A percentile compares a stretch with the other conserved stretches of the same genome.
These are phyloP conservation scores for Simalia tracyae DNA, from an alignment of 2,797 vertebrate genomes.

Conservation along the genomic window DNA sequence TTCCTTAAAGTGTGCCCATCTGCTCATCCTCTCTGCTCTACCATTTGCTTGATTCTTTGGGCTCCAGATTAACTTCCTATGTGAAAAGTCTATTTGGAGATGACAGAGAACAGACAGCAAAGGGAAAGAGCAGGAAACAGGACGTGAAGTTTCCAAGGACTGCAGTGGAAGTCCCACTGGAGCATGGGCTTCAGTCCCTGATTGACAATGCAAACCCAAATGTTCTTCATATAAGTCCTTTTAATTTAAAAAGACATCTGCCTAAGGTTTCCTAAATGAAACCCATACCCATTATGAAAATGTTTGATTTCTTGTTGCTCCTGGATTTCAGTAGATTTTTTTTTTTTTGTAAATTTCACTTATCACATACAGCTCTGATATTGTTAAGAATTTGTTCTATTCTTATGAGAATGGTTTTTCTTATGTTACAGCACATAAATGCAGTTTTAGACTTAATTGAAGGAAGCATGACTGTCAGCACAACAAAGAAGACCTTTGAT, in stretches of 20 bases:
- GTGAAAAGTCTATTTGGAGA: background rate
- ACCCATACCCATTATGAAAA: background rate
- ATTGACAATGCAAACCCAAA: background rate
- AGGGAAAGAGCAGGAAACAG: background rate
- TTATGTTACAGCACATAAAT: constrained; percentile 79
- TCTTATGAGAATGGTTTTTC: background rate
- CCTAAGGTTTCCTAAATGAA: background rate
- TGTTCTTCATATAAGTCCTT: background rate
- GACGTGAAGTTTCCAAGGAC: background rate
- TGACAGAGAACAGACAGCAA: background rate
- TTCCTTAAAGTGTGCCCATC: background rate
- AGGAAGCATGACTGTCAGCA: constrained; percentile 91
- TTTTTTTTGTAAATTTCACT: background rate
- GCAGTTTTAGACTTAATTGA: constrained; percentile 91
- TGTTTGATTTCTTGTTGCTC: background rate
- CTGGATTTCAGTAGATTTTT: background rate
- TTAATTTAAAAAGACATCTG: background rate
- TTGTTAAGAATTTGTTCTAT: background rate
- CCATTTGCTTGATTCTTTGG: background rate
- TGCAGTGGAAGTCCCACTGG: background rate
- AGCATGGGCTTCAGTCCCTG: background rate
- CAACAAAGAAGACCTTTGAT: constrained; percentile 94
- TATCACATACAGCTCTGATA: background rate
- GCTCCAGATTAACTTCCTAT: background rate
- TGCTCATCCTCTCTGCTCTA: background rate